Evolutionary conservation across 2,888 invertebrate species (phyloP), one percentile per base, ranked within the genome.

Genomic region (Neria commutata): DNA sequence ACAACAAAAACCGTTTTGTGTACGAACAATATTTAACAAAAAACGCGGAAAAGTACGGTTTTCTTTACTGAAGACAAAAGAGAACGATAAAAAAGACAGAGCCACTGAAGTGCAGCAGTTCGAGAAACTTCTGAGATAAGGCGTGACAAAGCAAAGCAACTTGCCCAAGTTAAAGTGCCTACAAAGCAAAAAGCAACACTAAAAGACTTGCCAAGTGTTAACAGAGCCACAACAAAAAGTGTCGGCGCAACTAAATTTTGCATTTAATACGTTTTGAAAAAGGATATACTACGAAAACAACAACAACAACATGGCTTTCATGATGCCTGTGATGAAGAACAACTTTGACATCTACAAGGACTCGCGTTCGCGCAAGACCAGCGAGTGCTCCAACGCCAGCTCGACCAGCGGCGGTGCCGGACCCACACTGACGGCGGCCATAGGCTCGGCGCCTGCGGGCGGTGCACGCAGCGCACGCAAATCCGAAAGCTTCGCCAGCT

Each of bases 251-350:
- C 26, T 49, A 49, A 49, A 21, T 16, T 25, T 10, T 6, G 5
- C 6, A n/a, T 25, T 1, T 16, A 45, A 16, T 19, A 5, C 33
- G 33, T 2, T 16, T 8, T 19, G 17, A 34, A 34, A 53, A 23
- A 24, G 10, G n/a, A n/a, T n/a, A n/a, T n/a, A n/a, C n/a, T 51
- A 37, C 21, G 54, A 33, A 23, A 57, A 53, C 10, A 37, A 14
- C 16, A 58, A 54, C 26, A 46, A 24, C 57, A 61, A 68, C 65
- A 94, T 94, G 94, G 94, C 94, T 86, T 94, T 94, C 84, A 94
- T 94, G 94, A 93, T 94, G 92, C 94, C 94, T 60, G 94, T 94
- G 67, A 88, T 94, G 84, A 94, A 94, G 85, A 94, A 94, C 85
- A 93, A 94, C 82, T 94, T 91, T 88, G 92, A 94, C 82, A 93